These are phyloP conservation scores for Nycticryphes semicollaris DNA, from an alignment of 2,113 vertebrate species.

Conservation along the genomic window DNA sequence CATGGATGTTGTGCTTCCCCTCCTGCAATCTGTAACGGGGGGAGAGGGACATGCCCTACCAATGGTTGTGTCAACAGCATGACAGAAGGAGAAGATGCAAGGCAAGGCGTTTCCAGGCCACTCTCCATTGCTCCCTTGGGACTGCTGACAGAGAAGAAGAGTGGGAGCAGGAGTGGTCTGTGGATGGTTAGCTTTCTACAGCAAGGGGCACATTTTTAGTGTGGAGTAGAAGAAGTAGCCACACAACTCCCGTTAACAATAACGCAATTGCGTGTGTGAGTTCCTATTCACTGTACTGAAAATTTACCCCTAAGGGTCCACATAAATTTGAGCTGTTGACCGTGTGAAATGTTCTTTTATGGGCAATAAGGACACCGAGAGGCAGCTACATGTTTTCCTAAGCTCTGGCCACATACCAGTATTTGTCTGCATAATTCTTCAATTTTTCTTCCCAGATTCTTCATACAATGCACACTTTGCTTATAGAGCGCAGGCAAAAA, in stretches of 20 bases:
- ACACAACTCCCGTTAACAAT: constrained; percentile 65
- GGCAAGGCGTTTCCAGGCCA: not conserved
- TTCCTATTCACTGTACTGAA: constrained; percentile 61
- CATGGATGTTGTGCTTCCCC: rapidly evolving
- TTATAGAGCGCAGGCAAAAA: not conserved
- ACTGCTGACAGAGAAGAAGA: not conserved
- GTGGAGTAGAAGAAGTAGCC: constrained; percentile 31
- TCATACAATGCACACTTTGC: not conserved
- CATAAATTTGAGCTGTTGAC: constrained; percentile 77
- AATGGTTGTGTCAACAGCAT: rapidly evolving
- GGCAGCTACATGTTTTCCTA: constrained; percentile 63
- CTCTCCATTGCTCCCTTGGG: not conserved
- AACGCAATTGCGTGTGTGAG: constrained; percentile 46
- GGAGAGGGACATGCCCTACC: not conserved
- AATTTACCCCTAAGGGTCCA: constrained; percentile 71
- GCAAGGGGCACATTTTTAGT: constrained; percentile 31
- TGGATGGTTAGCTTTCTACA: constrained; percentile 5
- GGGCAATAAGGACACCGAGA: constrained; percentile 62
- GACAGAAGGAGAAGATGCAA: rapidly evolving
- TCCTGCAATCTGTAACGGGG: not conserved
- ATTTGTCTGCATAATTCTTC: constrained; percentile 62
- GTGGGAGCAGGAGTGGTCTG: not conserved
- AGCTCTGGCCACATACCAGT: constrained; percentile 45
- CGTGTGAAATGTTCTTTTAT: constrained; percentile 74
- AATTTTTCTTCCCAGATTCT: constrained; percentile 56